These are phyloP conservation scores for Gerris lacustris DNA, from an alignment of 2,888 invertebrate genomes.

Conservation along the genomic window DNA sequence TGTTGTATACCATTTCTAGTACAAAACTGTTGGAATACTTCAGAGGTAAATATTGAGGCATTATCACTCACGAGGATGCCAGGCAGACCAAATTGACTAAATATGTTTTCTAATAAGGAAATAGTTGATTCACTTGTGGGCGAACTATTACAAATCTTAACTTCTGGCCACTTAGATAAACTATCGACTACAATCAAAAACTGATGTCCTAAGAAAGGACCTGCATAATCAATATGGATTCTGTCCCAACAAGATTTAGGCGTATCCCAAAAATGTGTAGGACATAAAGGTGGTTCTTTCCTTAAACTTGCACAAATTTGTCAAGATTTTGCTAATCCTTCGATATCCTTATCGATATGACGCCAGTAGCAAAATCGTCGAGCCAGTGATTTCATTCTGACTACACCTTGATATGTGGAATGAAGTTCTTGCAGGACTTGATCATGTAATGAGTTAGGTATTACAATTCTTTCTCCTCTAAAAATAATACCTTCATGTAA, in stretches of 20 bases:
- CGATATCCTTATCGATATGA: conserved; percentile 26
- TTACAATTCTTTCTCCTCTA: conserved; percentile 17
- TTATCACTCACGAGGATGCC: conserved; percentile 23
- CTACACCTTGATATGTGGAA: conserved; percentile 28
- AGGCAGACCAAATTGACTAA: conserved; percentile 20
- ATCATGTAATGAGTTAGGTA: conserved; percentile 21
- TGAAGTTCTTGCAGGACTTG: conserved; percentile 29
- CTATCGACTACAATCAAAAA: conserved; percentile 14
- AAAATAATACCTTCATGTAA: conserved; percentile 21
- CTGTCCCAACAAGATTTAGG: conserved; percentile 26
- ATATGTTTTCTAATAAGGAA: conserved; percentile 18
- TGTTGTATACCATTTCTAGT: neutral
- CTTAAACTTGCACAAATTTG: conserved; percentile 26
- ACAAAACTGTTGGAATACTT: neutral
- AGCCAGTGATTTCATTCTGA: conserved; percentile 30
- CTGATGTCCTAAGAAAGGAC: neutral
- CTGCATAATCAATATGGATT: neutral
- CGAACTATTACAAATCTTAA: conserved; percentile 5
- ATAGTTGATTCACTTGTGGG: conserved; percentile 22
- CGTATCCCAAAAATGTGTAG: conserved; percentile 28
- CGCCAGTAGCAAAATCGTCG: conserved; percentile 30
- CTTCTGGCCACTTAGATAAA: conserved; percentile 21
- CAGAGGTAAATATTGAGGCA: conserved; percentile 22
- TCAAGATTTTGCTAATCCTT: conserved; percentile 25
- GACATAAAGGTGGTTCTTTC: conserved; percentile 26